Conservation (phyloP, 2,797 vertebrate species). For the Capromys pilorides region DNA sequence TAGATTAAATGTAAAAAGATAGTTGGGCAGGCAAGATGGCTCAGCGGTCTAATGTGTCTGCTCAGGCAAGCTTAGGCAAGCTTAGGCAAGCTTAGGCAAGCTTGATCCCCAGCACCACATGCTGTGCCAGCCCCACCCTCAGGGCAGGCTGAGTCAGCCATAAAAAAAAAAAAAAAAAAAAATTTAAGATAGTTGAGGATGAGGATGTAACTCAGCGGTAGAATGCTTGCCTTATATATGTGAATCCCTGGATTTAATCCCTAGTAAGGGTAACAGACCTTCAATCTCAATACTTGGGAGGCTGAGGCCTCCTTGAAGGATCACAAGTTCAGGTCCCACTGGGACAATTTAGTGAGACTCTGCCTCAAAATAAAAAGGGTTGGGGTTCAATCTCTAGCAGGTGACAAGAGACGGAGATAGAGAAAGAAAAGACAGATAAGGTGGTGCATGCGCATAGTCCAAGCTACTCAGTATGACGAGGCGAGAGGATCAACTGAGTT, state of each 20-base stretch:
- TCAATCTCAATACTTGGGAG: background rate
- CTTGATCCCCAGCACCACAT: too few relatives aligned
- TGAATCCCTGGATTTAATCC: background rate
- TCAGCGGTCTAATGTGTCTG: too few relatives aligned
- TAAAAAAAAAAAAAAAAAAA: too few relatives aligned
- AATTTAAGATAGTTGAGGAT: background rate
- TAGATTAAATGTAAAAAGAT: background rate
- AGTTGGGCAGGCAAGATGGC: too few relatives aligned
- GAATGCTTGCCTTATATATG: background rate
- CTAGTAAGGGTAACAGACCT: background rate
- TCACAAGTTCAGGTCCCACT: background rate
- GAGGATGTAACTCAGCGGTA: background rate
- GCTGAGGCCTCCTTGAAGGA: background rate
- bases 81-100: too few relatives aligned
- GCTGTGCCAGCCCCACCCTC: too few relatives aligned
- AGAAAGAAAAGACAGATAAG: background rate
- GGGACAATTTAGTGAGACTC: background rate
- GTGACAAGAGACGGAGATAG: background rate
- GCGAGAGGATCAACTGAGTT: background rate
- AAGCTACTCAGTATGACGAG: background rate
- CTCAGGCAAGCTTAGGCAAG: too few relatives aligned
- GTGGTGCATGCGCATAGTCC: background rate
- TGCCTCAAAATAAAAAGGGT: background rate
- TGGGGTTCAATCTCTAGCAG: background rate
- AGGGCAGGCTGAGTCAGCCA: too few relatives aligned